Conservation (phyloP, 2,113 vertebrate species). For the Stegostoma tigrinum region DNA sequence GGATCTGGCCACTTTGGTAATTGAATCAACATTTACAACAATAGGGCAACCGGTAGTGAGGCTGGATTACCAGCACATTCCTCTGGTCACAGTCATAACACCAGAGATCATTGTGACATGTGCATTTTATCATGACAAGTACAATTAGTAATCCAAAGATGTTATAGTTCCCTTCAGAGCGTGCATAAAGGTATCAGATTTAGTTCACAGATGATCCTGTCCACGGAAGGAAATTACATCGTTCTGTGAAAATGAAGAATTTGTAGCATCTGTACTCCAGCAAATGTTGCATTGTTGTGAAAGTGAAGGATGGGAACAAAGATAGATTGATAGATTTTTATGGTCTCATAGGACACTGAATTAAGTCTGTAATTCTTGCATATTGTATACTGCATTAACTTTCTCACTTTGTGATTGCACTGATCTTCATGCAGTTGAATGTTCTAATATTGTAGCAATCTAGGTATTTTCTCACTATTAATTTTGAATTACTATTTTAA, state of each 20-base stretch:
- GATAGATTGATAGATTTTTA: background rate
- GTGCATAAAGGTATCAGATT: background rate
- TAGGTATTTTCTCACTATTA: background rate
- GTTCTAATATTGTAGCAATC: conserved; percentile 10
- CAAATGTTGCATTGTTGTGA: background rate
- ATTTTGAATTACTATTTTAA: background rate
- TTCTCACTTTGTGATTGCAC: background rate
- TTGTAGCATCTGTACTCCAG: background rate
- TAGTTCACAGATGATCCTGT: background rate
- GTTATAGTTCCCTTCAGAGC: background rate
- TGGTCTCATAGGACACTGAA: background rate
- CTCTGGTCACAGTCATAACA: background rate
- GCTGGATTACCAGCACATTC: too few species aligned
- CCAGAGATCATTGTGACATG: background rate
- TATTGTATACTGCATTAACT: background rate
- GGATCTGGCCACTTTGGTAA: too few species aligned
- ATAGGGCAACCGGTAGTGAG: too few species aligned
- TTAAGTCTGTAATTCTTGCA: background rate
- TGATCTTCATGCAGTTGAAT: background rate
- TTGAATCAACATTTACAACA: too few species aligned
- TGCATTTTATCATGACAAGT: background rate
- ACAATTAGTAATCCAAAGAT: background rate
- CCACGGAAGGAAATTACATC: background rate
- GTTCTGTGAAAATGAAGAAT: background rate
- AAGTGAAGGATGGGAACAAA: conserved; percentile 40